phyloP scores from a whole-genome alignment of 2,113 vertebrate species.

The Sclerurus mexicanus region DNA sequence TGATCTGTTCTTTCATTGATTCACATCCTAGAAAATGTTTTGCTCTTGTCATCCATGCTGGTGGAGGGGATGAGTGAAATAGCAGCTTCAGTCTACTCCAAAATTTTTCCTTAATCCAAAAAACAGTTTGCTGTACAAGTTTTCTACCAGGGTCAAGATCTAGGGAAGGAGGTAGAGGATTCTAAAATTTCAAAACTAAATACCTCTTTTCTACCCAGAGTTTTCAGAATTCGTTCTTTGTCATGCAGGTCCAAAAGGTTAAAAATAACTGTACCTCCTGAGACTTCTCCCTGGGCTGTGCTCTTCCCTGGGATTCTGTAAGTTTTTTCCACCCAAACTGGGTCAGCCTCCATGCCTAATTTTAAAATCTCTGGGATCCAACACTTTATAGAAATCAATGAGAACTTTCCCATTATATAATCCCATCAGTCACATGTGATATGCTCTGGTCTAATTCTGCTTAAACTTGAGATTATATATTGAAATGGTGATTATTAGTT shows the following conservation, averaged over 20 bases:
- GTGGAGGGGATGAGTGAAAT: background rate
- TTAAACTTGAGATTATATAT: slow-evolving; percentile 58
- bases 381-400: slow-evolving; percentile 52
- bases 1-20: background rate
- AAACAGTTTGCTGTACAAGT: background rate
- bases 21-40: background rate
- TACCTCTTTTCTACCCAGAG: slow-evolving; percentile 31
- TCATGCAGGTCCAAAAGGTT: slow-evolving; percentile 62
- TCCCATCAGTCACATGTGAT: slow-evolving; percentile 43
- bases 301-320: slow-evolving; percentile 56
- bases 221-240: slow-evolving; percentile 66
- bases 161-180: background rate
- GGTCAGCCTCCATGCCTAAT: slow-evolving; percentile 58
- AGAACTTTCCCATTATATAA: slow-evolving; percentile 58
- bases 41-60: background rate
- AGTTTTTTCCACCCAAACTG: slow-evolving; percentile 66
- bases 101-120: background rate
- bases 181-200: slow-evolving; percentile 32
- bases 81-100: background rate
- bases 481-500: slow-evolving; percentile 69
- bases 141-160: slow-evolving; percentile 25
- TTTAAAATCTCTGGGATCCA: slow-evolving; percentile 70
- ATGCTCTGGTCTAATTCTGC: slow-evolving; percentile 39
- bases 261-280: slow-evolving; percentile 69
- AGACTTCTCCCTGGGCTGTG: slow-evolving; percentile 51